Percentiles rank a stretch among this genome's conserved stretches.
Conservation (phyloP, 2,888 invertebrate genomes). For the Pinctada fucata region DNA sequence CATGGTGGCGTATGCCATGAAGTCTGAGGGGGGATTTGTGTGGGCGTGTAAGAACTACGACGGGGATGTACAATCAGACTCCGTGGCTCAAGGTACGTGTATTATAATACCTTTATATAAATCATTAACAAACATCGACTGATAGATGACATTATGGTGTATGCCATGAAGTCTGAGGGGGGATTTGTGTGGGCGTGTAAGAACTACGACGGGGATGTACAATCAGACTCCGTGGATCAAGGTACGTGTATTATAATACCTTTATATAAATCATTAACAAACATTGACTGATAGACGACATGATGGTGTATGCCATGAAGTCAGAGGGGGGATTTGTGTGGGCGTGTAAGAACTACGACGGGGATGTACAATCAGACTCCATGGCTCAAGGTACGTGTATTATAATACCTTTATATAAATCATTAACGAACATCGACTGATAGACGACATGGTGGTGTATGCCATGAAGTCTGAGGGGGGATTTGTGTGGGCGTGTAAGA, state of each 20-base stretch:
- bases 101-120: not conserved
- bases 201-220: constrained; percentile 99
- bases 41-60: constrained; percentile 99
- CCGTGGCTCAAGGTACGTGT: constrained; percentile 91
- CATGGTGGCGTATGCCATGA: constrained; percentile 99
- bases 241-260: constrained; percentile 79
- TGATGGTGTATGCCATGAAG: constrained; percentile 99
- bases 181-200: constrained; percentile 99
- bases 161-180: constrained; percentile 97
- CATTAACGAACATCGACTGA: constrained; percentile 92
- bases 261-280: constrained; percentile 81
- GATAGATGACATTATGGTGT: constrained; percentile 99
- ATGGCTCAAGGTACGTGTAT: constrained; percentile 89
- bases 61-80: constrained; percentile 98
- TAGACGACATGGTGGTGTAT: constrained; percentile 99
- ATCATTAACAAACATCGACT: constrained; percentile 90
- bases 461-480: constrained; percentile 98
- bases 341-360: constrained; percentile 99
- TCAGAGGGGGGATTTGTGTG: constrained; percentile 99
- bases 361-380: constrained; percentile 98
- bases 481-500: constrained; percentile 99
- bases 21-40: constrained; percentile 98
- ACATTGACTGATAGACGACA: constrained; percentile 98
- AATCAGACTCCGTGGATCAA: constrained; percentile 98
- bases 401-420: not conserved